Conservation (phyloP, 2,113 vertebrate species). For the Brachyhypopomus gauderio region DNA sequence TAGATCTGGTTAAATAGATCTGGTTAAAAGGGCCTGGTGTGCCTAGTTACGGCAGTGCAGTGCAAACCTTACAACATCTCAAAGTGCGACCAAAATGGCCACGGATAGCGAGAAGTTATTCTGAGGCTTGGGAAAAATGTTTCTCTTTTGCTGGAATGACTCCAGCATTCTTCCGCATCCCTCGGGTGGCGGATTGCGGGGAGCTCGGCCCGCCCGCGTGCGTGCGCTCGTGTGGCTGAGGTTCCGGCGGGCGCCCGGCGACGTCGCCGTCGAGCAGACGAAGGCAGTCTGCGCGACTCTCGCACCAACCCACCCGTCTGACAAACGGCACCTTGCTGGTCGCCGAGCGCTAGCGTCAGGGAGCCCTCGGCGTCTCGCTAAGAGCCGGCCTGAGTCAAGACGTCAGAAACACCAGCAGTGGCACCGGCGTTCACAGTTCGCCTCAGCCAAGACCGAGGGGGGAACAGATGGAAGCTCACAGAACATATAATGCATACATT, state of each 20-base stretch:
- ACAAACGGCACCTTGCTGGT: slow-evolving; percentile 66
- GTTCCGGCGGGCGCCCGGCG: slow-evolving; percentile 52
- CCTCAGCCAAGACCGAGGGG: slow-evolving; percentile 60
- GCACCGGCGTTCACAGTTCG: slow-evolving; percentile 55
- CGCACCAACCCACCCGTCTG: slow-evolving; percentile 81
- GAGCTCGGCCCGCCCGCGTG: slow-evolving; percentile 9
- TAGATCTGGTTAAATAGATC: too few relatives aligned
- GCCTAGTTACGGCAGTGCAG: slow-evolving; percentile 56
- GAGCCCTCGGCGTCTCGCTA: slow-evolving; percentile 68
- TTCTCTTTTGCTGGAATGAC: background rate
- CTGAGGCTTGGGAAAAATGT: background rate
- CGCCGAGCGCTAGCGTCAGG: slow-evolving; percentile 69
- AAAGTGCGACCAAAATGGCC: too few relatives aligned
- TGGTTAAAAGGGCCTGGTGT: too few relatives aligned
- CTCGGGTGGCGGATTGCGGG: slow-evolving; percentile 50
- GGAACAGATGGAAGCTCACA: slow-evolving; percentile 51
- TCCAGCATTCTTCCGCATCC: slow-evolving; percentile 9
- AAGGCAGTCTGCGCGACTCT: slow-evolving; percentile 78
- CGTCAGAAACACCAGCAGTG: slow-evolving; percentile 63
- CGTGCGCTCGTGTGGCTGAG: slow-evolving; percentile 20
- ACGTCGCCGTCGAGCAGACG: slow-evolving; percentile 77
- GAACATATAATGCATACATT: slow-evolving; percentile 56
- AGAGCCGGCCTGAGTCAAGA: slow-evolving; percentile 64
- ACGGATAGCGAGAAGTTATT: slow-evolving; percentile 55
- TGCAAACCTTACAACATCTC: slow-evolving; percentile 60